Evolutionary conservation across 2,888 invertebrate species (phyloP).

Genomic region (Steromphala cineraria): DNA sequence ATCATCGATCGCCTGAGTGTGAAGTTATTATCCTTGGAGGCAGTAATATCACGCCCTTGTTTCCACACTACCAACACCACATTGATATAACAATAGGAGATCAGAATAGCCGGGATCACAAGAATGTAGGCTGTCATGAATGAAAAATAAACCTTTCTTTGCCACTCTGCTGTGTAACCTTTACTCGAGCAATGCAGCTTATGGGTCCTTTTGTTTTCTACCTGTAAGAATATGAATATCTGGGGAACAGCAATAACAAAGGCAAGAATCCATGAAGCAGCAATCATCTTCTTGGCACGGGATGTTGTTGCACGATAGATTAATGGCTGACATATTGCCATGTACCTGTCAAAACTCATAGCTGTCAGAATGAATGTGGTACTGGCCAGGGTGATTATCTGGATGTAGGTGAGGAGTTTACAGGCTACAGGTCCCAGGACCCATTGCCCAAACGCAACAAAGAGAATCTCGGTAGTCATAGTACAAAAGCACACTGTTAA

Average conservation of each 20-base stretch:
- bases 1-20: slow-evolving; percentile 50
- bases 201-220: slow-evolving; percentile 63
- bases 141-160: slow-evolving; percentile 75
- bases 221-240: slow-evolving; percentile 74
- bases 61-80: slow-evolving; percentile 75
- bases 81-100: slow-evolving; percentile 76
- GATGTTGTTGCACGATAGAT: slow-evolving; percentile 64
- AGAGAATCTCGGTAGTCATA: slow-evolving; percentile 76
- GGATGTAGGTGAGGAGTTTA: slow-evolving; percentile 74
- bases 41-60: slow-evolving; percentile 61
- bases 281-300: slow-evolving; percentile 73
- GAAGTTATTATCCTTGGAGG: slow-evolving; percentile 25
- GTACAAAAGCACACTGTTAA: slow-evolving; percentile 75
- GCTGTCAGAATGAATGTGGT: slow-evolving; percentile 76
- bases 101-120: slow-evolving; percentile 74
- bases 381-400: slow-evolving; percentile 75
- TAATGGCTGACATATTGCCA: slow-evolving; percentile 74
- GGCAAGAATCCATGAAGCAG: slow-evolving; percentile 74
- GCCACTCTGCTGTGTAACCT: slow-evolving; percentile 76
- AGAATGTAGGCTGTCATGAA: slow-evolving; percentile 75
- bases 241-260: slow-evolving; percentile 75
- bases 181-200: slow-evolving; percentile 73
- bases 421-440: slow-evolving; percentile 74
- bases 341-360: slow-evolving; percentile 75
- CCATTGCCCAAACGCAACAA: slow-evolving; percentile 76